These are phyloP conservation scores for Eulemur rufifrons DNA, from an alignment of 2,113 vertebrate species.

Conservation along the genomic window DNA sequence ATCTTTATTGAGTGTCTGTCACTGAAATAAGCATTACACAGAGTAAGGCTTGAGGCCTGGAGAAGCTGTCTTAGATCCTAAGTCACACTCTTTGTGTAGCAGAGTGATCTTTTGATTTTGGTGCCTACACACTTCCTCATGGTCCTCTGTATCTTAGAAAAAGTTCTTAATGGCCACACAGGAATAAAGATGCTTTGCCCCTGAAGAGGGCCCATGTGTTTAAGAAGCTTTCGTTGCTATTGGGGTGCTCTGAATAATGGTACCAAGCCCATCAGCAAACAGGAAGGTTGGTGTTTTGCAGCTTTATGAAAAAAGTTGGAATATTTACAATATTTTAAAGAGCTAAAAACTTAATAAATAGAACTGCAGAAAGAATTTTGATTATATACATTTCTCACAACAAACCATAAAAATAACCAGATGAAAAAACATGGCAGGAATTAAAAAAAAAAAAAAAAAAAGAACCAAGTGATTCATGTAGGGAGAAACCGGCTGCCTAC, in stretches of 20 bases:
- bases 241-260: neutral
- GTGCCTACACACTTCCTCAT: neutral
- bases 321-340: neutral
- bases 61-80: neutral
- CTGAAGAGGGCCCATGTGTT: neutral
- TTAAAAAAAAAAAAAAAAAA: neutral
- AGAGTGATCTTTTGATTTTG: neutral
- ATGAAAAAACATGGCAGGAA: neutral
- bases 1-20: neutral
- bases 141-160: neutral
- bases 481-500: neutral
- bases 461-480: neutral
- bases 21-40: neutral
- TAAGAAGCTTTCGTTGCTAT: neutral
- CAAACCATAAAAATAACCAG: neutral
- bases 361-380: neutral
- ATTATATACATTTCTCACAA: neutral
- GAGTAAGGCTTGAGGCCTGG: neutral
- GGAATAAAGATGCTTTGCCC: neutral
- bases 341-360: neutral
- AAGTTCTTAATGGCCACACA: neutral
- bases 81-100: neutral
- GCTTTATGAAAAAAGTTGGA: neutral
- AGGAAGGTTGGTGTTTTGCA: neutral
- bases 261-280: neutral